Evolutionary conservation across 2,113 vertebrate genomes (phyloP).

Genomic region (Aphyosemion australe): DNA sequence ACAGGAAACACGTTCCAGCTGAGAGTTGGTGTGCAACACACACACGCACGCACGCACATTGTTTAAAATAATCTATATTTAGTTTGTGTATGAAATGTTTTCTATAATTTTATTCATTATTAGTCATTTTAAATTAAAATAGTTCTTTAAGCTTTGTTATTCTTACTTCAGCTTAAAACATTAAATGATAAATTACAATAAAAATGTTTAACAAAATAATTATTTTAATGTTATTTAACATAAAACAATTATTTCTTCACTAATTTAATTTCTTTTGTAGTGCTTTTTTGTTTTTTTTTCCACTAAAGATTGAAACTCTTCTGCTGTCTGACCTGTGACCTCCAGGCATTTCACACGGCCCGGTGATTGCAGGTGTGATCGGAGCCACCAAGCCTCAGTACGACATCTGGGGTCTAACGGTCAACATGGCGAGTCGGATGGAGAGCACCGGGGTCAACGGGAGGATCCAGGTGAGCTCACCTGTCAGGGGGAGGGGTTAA

Average conservation of each 20-base stretch:
- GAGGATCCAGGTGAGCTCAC: constrained; percentile 79
- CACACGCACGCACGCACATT: not conserved
- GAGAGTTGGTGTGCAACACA: constrained; percentile 81
- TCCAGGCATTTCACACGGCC: constrained; percentile 89
- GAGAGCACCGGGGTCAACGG: constrained; percentile 89
- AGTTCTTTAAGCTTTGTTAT: no score
- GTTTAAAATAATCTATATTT: no score
- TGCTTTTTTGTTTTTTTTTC: not conserved
- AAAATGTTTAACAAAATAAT: no score
- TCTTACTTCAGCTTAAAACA: no score
- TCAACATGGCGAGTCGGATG: constrained; percentile 91
- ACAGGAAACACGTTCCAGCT: constrained; percentile 90
- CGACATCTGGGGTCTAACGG: constrained; percentile 91
- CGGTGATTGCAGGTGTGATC: constrained; percentile 89
- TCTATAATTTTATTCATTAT: no score
- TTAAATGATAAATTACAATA: no score
- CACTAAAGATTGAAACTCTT: not conserved
- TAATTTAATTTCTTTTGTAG: not conserved
- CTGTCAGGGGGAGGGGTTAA: not conserved
- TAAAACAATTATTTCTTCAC: not conserved
- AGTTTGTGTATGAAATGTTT: no score
- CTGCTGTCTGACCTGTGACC: not conserved
- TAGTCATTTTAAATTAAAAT: no score
- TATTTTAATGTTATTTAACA: no score
- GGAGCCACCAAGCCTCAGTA: constrained; percentile 90